phyloP scores from a whole-genome alignment of 2,113 vertebrate species.

The Eolophus roseicapilla region DNA sequence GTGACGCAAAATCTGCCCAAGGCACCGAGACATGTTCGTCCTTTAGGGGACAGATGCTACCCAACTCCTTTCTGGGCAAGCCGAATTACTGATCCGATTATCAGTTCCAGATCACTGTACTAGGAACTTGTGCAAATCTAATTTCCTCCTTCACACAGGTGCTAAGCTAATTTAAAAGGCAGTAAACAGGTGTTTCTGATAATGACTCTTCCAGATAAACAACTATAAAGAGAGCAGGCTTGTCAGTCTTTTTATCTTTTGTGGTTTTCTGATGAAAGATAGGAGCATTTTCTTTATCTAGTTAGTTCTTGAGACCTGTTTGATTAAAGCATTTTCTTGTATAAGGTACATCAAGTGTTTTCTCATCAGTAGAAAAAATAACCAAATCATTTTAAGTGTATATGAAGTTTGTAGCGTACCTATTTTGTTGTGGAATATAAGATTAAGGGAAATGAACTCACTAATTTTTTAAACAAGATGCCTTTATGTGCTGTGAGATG shows the following conservation, averaged over 20 bases:
- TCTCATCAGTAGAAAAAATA: not conserved
- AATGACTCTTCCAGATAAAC: not conserved
- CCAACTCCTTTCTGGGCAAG: accelerated
- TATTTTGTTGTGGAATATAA: not conserved
- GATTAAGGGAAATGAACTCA: not conserved
- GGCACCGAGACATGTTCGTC: accelerated
- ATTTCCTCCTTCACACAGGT: not conserved
- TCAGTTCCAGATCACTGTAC: accelerated
- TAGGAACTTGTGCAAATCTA: accelerated
- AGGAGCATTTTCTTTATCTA: accelerated
- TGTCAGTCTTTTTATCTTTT: accelerated
- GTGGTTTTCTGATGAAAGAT: not conserved
- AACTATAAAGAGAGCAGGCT: not conserved
- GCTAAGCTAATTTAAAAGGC: not conserved
- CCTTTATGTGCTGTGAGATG: not conserved
- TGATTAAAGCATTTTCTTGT: not conserved
- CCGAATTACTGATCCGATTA: accelerated
- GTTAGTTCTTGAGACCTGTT: not conserved
- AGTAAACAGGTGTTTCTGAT: not conserved
- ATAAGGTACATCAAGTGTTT: not conserved
- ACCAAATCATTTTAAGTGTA: accelerated
- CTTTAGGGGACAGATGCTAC: too few species aligned
- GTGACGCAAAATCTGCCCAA: accelerated
- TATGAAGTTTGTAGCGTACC: not conserved
- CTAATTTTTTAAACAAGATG: not conserved